Percentiles rank a stretch among this genome's conserved stretches.
phyloP scores from a whole-genome alignment of 2,113 vertebrate species.

The Leptobrachium leishanense region DNA sequence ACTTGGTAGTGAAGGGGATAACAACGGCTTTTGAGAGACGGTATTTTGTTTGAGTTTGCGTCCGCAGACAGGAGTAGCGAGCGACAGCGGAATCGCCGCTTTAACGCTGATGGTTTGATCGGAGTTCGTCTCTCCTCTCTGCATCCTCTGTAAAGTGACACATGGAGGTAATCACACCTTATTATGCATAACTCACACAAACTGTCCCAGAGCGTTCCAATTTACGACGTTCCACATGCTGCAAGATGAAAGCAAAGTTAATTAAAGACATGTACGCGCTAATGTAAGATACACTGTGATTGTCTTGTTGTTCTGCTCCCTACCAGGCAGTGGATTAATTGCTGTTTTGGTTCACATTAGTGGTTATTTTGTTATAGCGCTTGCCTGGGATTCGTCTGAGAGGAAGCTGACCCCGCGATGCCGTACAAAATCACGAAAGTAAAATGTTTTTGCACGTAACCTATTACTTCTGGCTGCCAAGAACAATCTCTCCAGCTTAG shows the following conservation, averaged over 20 bases:
- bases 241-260: constrained; percentile 33
- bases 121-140: no score
- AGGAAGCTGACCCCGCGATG: neutral
- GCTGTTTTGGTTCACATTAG: constrained; percentile 18
- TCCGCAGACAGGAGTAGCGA: no score
- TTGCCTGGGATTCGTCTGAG: neutral
- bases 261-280: constrained; percentile 23
- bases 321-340: constrained; percentile 13
- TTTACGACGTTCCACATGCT: constrained; percentile 22
- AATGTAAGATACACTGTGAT: constrained; percentile 11
- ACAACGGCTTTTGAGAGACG: no score
- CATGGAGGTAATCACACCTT: constrained; percentile 9
- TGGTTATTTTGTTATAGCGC: neutral
- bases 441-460: neutral
- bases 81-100: no score
- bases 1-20: no score
- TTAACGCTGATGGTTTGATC: no score
- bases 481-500: neutral
- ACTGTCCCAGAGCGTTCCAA: constrained; percentile 23
- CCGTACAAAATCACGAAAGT: neutral
- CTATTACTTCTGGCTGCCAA: neutral
- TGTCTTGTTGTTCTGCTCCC: neutral
- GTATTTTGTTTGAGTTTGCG: no score
- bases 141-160: neutral
- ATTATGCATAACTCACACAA: neutral